These are phyloP conservation scores for Aphaenogaster floridana DNA, from an alignment of 1,140 invertebrate genomes.

Conservation along the genomic window DNA sequence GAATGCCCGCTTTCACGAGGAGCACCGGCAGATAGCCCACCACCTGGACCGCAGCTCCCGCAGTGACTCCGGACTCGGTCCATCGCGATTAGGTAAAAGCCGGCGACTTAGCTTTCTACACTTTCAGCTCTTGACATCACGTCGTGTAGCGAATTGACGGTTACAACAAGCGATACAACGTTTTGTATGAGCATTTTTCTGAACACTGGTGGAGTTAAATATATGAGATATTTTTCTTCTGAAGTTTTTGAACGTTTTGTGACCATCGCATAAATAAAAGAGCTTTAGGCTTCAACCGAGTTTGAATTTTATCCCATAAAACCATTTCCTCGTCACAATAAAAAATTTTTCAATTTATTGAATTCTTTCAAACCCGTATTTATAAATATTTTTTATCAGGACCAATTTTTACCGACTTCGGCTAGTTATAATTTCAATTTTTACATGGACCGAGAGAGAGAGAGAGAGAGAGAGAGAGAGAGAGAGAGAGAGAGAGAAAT, in stretches of 20 bases:
- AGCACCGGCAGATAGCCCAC: constrained; percentile 35
- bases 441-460: background rate
- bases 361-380: background rate
- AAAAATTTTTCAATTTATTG: background rate
- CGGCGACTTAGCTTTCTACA: constrained; percentile 33
- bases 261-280: background rate
- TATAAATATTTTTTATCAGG: background rate
- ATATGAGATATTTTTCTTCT: background rate
- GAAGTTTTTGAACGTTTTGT: background rate
- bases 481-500: background rate
- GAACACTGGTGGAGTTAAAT: background rate
- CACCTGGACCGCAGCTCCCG: constrained; percentile 22
- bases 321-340: background rate
- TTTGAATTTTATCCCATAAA: background rate
- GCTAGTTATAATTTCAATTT: background rate
- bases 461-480: background rate
- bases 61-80: background rate
- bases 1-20: constrained; percentile 46
- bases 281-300: background rate
- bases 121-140: constrained; percentile 23
- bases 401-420: background rate
- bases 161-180: background rate
- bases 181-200: background rate
- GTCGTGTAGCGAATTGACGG: background rate
- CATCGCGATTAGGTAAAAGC: constrained; percentile 45